These are phyloP conservation scores for Chrysotoxum bicinctum DNA, from an alignment of 2,888 invertebrate genomes.

Conservation along the genomic window DNA sequence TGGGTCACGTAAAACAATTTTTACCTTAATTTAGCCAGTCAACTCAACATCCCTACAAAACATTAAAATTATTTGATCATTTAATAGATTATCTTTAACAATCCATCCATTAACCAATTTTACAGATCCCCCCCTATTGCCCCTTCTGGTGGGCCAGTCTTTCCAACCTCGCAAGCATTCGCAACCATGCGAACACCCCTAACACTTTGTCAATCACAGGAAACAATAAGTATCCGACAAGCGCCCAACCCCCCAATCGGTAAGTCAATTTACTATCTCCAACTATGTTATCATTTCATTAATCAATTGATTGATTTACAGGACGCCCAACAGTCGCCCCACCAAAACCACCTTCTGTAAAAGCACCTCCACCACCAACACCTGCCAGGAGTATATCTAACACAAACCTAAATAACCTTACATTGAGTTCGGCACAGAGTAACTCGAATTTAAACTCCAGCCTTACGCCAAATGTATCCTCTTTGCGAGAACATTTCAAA, in stretches of 20 bases:
- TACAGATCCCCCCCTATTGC: conserved; percentile 81
- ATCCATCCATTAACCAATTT: conserved; percentile 12
- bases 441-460: conserved; percentile 51
- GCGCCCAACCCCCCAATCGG: conserved; percentile 80
- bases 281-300: conserved; percentile 26
- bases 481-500: conserved; percentile 80
- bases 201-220: conserved; percentile 78
- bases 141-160: conserved; percentile 77
- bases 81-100: background rate
- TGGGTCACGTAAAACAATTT: background rate
- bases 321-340: conserved; percentile 80
- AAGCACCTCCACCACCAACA: conserved; percentile 81
- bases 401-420: conserved; percentile 79
- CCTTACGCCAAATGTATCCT: conserved; percentile 77
- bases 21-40: background rate
- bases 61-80: conserved; percentile 14
- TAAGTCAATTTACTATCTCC: conserved; percentile 69
- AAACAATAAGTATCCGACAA: conserved; percentile 78
- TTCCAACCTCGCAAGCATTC: conserved; percentile 80
- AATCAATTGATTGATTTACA: conserved; percentile 67
- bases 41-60: background rate
- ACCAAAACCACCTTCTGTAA: conserved; percentile 79
- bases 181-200: conserved; percentile 80
- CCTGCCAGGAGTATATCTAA: conserved; percentile 81
- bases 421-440: conserved; percentile 73